These are phyloP conservation scores for Notolepis coatsorum DNA, from an alignment of 2,797 vertebrate genomes.

Conservation along the genomic window DNA sequence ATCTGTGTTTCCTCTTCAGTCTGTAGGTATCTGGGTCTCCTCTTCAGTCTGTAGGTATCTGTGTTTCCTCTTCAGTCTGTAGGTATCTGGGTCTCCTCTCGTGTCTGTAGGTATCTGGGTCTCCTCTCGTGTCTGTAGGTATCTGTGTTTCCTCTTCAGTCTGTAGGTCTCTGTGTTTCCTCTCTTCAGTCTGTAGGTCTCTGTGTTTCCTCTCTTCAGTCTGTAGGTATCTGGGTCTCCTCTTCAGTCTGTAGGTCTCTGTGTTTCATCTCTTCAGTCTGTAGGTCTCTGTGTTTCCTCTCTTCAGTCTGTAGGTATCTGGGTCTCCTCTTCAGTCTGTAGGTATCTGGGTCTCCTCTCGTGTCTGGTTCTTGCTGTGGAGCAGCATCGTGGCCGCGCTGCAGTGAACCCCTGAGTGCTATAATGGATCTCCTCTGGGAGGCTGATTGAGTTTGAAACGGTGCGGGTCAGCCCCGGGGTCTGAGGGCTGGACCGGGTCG, in stretches of 20 bases:
- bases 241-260: constrained; percentile 33
- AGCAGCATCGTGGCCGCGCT: constrained; percentile 22
- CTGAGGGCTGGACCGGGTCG: constrained; percentile 40
- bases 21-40: too few species aligned
- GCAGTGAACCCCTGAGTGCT: constrained; percentile 25
- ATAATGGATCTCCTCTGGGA: constrained; percentile 58
- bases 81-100: constrained; percentile 49
- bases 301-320: constrained; percentile 24
- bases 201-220: constrained; percentile 59
- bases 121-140: constrained; percentile 53
- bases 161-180: constrained; percentile 49
- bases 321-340: too few species aligned
- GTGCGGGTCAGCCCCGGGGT: constrained; percentile 69
- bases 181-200: constrained; percentile 26
- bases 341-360: constrained; percentile 49
- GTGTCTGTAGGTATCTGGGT: too few species aligned
- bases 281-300: constrained; percentile 49
- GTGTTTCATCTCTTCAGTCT: constrained; percentile 57
- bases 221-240: constrained; percentile 49
- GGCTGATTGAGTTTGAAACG: constrained; percentile 79
- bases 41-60: constrained; percentile 51
- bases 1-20: constrained; percentile 42
- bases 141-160: constrained; percentile 50
- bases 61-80: constrained; percentile 52
- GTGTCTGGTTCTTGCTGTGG: constrained; percentile 45